Evolutionary conservation across 2,888 invertebrate species (phyloP).

Genomic region (Epiperipatus broadwayi): DNA sequence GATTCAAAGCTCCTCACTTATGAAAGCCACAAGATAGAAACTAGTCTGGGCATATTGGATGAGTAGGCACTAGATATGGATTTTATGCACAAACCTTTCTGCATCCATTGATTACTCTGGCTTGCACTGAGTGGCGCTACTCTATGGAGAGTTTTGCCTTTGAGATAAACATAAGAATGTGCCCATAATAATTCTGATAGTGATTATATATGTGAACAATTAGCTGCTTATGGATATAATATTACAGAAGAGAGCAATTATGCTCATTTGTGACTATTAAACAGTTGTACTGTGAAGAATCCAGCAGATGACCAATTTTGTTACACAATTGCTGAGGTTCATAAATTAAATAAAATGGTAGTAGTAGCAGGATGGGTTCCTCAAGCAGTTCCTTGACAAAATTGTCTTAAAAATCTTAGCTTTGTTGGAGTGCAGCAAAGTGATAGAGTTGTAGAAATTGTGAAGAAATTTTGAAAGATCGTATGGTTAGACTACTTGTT

Average conservation of each 20-base stretch:
- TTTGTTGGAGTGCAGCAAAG: conserved; percentile 97
- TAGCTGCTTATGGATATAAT: conserved; percentile 67
- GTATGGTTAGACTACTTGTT: too few species aligned
- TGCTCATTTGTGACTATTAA: conserved; percentile 84
- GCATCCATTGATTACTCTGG: too few species aligned
- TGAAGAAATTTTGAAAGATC: conserved; percentile 94
- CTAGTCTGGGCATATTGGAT: too few species aligned
- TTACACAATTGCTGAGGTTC: conserved; percentile 53
- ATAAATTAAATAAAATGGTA: conserved; percentile 51
- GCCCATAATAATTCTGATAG: conserved; percentile 93
- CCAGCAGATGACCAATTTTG: conserved; percentile 89
- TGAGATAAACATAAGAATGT: conserved; percentile 97
- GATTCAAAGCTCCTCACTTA: too few species aligned
- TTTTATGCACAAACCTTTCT: too few species aligned
- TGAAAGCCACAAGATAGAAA: too few species aligned
- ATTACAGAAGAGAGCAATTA: conserved; percentile 49
- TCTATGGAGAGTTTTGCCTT: too few species aligned
- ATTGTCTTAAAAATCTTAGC: conserved; percentile 51
- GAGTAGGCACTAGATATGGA: too few species aligned
- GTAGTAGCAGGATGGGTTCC: conserved; percentile 97
- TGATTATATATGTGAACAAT: conserved; percentile 93
- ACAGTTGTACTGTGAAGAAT: conserved; percentile 94
- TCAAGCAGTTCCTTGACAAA: conserved; percentile 45
- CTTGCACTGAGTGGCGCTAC: too few species aligned
- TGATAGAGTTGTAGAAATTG: conserved; percentile 86